phyloP scores from a whole-genome alignment of 2,888 invertebrate species.

The Drosophila ezoana region DNA sequence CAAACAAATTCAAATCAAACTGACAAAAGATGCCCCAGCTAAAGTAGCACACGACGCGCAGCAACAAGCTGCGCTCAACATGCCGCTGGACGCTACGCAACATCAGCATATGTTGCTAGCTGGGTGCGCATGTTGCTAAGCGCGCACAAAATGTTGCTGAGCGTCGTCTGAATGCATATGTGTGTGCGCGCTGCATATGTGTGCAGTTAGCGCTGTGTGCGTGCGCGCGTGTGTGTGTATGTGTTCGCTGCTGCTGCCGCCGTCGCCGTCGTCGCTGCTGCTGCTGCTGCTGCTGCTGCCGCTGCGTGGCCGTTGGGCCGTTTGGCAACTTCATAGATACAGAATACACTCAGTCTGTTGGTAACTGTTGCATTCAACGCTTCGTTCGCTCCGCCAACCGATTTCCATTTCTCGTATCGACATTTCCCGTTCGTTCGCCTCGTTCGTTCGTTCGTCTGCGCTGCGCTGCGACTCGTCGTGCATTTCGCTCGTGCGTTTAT shows the following conservation, averaged over 20 bases:
- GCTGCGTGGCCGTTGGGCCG: slow-evolving; percentile 75
- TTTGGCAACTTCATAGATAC: slow-evolving; percentile 83
- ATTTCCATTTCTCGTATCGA: slow-evolving; percentile 8
- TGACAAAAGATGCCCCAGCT: slow-evolving; percentile 53
- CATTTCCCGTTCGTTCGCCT: slow-evolving; percentile 18
- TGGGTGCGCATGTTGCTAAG: slow-evolving; percentile 57
- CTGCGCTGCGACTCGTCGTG: no score
- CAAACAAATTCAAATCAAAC: slow-evolving; percentile 77
- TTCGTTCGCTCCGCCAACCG: slow-evolving; percentile 79
- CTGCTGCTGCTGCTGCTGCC: slow-evolving; percentile 48
- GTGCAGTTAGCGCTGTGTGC: slow-evolving; percentile 26
- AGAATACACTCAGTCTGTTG: slow-evolving; percentile 83
- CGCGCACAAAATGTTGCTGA: slow-evolving; percentile 40
- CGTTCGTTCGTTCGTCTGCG: slow-evolving; percentile 5
- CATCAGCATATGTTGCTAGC: slow-evolving; percentile 52
- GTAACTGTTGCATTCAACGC: slow-evolving; percentile 84
- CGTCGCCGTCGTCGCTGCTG: slow-evolving; percentile 54
- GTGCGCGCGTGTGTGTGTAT: slow-evolving; percentile 25
- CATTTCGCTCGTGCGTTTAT: slow-evolving; percentile 23
- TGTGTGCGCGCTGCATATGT: slow-evolving; percentile 37
- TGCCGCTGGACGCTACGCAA: slow-evolving; percentile 22
- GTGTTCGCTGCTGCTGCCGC: slow-evolving; percentile 42
- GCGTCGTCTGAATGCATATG: slow-evolving; percentile 14
- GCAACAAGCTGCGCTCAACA: slow-evolving; percentile 32
- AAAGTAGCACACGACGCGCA: slow-evolving; percentile 38